These are phyloP conservation scores for Sisor rabdophorus DNA, from an alignment of 2,113 vertebrate genomes.

Conservation along the genomic window DNA sequence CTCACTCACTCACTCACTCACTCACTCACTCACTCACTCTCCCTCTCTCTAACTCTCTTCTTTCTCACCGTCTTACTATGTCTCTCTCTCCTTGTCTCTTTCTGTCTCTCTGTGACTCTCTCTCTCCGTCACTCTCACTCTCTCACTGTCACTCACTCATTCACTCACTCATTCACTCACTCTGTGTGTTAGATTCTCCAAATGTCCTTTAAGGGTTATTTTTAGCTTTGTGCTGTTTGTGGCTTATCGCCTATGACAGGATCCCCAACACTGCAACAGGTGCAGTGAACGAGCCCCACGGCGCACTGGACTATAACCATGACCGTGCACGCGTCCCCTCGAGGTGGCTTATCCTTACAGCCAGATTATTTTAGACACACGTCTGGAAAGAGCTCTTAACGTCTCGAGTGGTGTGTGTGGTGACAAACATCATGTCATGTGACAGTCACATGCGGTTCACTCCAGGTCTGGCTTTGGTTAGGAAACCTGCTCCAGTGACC, in stretches of 20 bases:
- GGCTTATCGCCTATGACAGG: conserved; percentile 45
- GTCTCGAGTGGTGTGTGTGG: conserved; percentile 44
- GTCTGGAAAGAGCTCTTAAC: conserved; percentile 41
- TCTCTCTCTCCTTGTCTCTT: too few species aligned
- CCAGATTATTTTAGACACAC: conserved; percentile 47
- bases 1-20: too few species aligned
- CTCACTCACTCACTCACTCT: too few species aligned
- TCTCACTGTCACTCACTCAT: too few species aligned
- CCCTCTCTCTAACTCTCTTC: too few species aligned
- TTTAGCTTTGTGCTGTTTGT: conserved; percentile 47
- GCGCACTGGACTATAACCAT: conserved; percentile 25
- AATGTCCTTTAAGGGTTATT: conserved; percentile 62
- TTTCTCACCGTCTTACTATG: too few species aligned
- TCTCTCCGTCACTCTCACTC: too few species aligned
- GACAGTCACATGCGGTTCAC: background rate
- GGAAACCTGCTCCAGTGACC: conserved; percentile 2
- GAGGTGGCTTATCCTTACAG: conserved; percentile 41
- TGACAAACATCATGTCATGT: conserved; percentile 52
- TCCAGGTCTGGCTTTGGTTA: conserved; percentile 40
- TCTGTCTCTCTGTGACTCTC: too few species aligned
- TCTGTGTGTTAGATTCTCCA: conserved; percentile 52
- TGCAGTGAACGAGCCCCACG: conserved; percentile 38
- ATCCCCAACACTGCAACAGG: conserved; percentile 55
- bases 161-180: too few species aligned
- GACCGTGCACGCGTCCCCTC: conserved; percentile 37